Conservation (phyloP, 2,113 vertebrate species). For the Halichoerus grypus region DNA sequence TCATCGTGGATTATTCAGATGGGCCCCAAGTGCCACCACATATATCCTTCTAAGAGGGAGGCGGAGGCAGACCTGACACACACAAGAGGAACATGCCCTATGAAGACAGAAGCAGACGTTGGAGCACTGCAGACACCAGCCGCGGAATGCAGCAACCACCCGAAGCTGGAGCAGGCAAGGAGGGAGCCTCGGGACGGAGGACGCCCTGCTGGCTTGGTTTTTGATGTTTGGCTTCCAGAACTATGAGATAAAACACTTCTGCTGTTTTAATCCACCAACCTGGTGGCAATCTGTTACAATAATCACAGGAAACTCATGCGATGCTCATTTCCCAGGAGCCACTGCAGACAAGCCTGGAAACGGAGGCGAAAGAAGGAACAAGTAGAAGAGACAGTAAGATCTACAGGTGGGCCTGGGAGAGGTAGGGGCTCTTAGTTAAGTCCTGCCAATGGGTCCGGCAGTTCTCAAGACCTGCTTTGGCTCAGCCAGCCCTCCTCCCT, state of each 20-base stretch:
- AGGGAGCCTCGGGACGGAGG: not conserved
- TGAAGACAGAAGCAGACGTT: not conserved
- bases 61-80: not conserved
- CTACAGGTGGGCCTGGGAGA: not conserved
- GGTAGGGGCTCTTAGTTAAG: not conserved
- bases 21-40: not conserved
- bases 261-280: not conserved
- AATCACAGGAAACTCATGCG: not conserved
- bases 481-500: not conserved
- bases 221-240: not conserved
- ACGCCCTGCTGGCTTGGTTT: not conserved
- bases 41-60: not conserved
- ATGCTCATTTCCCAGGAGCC: not conserved
- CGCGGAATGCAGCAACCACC: not conserved
- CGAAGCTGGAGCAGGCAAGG: not conserved
- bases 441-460: not conserved
- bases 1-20: not conserved
- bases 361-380: not conserved
- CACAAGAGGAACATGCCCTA: not conserved
- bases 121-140: not conserved
- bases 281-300: not conserved
- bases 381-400: not conserved
- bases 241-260: not conserved
- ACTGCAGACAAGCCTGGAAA: not conserved
- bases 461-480: not conserved